Conservation (phyloP, 2,113 vertebrate species). For the Cricetomys ansorgei region DNA sequence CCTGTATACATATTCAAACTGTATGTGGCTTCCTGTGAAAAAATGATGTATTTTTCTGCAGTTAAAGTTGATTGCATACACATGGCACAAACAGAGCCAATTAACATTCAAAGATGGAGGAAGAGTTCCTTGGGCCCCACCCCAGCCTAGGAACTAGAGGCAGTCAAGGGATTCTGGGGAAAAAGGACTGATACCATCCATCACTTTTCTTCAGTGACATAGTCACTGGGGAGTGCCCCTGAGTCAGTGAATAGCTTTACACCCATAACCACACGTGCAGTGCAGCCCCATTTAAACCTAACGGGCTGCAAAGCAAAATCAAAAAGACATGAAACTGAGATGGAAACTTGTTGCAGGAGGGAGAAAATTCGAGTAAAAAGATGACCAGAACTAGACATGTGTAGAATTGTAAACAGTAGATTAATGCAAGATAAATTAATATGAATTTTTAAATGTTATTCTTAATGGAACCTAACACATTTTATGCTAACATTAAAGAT, state of each 20-base stretch:
- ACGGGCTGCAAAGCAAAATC: neutral
- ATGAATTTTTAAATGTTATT: neutral
- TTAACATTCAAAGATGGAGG: neutral
- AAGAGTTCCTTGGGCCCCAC: neutral
- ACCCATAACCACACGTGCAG: neutral
- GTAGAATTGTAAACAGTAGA: neutral
- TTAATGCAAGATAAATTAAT: neutral
- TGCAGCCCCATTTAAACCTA: neutral
- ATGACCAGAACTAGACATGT: neutral
- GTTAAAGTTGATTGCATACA: neutral
- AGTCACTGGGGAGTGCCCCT: neutral
- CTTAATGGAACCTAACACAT: neutral
- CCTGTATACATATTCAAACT: neutral
- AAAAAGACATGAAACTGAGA: neutral
- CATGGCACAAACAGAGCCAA: neutral
- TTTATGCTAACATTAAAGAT: neutral
- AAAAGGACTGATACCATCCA: neutral
- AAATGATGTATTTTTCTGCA: neutral
- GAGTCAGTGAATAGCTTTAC: neutral
- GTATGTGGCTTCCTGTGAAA: neutral
- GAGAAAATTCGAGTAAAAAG: neutral
- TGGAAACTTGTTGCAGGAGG: neutral
- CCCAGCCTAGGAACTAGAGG: neutral
- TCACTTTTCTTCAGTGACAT: neutral
- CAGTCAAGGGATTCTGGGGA: neutral